These are phyloP conservation scores for Hemiprocne comata DNA, from an alignment of 2,113 vertebrate genomes.

Conservation along the genomic window DNA sequence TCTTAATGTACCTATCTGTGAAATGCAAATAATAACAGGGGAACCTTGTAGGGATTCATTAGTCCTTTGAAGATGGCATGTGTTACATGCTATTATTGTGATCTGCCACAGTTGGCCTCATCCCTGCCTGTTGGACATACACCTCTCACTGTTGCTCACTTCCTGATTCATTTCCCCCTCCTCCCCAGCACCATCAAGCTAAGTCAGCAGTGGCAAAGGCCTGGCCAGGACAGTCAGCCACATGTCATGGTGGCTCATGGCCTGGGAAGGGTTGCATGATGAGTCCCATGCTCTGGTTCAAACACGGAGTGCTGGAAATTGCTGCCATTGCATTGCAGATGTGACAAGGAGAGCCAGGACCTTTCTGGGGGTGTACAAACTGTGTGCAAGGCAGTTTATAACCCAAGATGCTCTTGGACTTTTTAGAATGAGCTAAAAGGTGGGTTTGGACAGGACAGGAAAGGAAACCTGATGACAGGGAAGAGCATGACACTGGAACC, in stretches of 20 bases:
- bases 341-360: not conserved
- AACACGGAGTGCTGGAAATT: not conserved
- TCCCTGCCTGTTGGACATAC: conserved; percentile 45
- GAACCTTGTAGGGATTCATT: conserved; percentile 48
- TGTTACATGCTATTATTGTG: conserved; percentile 44
- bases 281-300: not conserved
- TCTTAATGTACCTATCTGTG: conserved; percentile 30
- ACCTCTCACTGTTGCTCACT: conserved; percentile 51
- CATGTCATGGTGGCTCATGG: conserved; percentile 11
- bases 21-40: conserved; percentile 64
- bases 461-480: not conserved
- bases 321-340: not conserved
- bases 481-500: not conserved
- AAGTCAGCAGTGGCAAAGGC: conserved; percentile 25
- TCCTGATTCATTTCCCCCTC: conserved; percentile 63
- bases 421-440: not conserved
- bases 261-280: not conserved
- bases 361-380: not conserved
- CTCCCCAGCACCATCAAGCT: conserved; percentile 32
- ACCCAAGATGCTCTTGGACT: not conserved
- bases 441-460: not conserved
- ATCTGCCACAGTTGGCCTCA: conserved; percentile 17
- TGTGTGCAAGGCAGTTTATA: not conserved
- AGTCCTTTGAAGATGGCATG: conserved; percentile 62
- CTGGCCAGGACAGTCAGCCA: conserved; percentile 3